Evolutionary conservation across 2,888 invertebrate species (phyloP).

Genomic region (Protophormia terraenovae): DNA sequence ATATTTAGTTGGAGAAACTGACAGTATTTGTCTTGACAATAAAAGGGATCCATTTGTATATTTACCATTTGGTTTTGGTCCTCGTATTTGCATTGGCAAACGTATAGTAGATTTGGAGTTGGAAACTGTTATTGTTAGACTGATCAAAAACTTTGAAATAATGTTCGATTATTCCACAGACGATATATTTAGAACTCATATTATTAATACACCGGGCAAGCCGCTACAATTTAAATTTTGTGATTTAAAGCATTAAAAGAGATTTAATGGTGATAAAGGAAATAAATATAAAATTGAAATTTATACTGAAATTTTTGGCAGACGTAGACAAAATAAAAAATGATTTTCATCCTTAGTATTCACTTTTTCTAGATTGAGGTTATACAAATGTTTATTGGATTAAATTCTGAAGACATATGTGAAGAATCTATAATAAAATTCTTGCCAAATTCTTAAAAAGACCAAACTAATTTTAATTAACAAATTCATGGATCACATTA

Average conservation of each 20-base stretch:
- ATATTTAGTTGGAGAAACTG: neutral
- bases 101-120: conserved; percentile 60
- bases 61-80: conserved; percentile 61
- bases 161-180: conserved; percentile 35
- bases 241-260: conserved; percentile 36
- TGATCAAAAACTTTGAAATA: conserved; percentile 48
- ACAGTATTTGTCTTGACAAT: conserved; percentile 43
- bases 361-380: no score
- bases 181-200: conserved; percentile 32
- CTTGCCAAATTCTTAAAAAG: no score
- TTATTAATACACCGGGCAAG: conserved; percentile 49
- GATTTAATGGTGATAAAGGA: no score
- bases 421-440: no score
- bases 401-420: no score
- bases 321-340: no score
- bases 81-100: conserved; percentile 57
- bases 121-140: conserved; percentile 26
- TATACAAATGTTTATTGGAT: no score
- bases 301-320: no score
- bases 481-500: no score
- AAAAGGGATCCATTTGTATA: conserved; percentile 53
- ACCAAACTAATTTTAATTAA: no score
- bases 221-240: conserved; percentile 51
- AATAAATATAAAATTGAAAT: no score
- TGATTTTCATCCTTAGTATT: no score